Conservation (phyloP, 2,888 invertebrate species). For the Epiblema foenella region DNA sequence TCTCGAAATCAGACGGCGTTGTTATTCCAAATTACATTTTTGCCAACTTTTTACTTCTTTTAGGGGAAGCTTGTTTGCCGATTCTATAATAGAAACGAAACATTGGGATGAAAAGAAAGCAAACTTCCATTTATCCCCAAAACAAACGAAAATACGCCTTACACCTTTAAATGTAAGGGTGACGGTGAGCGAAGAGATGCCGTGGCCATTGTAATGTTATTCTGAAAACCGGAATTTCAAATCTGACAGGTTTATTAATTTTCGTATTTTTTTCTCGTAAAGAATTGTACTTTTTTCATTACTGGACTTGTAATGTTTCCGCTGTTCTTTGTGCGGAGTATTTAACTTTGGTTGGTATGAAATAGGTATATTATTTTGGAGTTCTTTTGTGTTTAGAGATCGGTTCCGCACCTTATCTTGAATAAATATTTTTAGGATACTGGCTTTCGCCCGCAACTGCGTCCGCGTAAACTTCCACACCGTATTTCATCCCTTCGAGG, state of each 20-base stretch:
- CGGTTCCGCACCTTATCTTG: too few relatives aligned
- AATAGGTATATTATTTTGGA: slow-evolving; percentile 19
- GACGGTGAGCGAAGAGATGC: neutral
- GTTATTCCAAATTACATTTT: slow-evolving; percentile 77
- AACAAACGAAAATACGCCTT: slow-evolving; percentile 43
- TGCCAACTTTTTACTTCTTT: slow-evolving; percentile 59
- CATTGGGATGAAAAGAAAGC: slow-evolving; percentile 57
- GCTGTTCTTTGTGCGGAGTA: slow-evolving; percentile 29
- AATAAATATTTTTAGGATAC: too few relatives aligned
- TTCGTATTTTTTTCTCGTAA: slow-evolving; percentile 54
- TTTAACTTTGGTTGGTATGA: slow-evolving; percentile 31
- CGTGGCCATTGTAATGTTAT: slow-evolving; percentile 42
- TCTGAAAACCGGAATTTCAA: slow-evolving; percentile 51
- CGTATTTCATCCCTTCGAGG: too few relatives aligned
- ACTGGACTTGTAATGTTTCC: slow-evolving; percentile 48
- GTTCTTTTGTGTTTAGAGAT: slow-evolving; percentile 4
- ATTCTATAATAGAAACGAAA: slow-evolving; percentile 71
- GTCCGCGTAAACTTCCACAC: too few relatives aligned
- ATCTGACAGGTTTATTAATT: slow-evolving; percentile 72
- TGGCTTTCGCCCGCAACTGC: too few relatives aligned
- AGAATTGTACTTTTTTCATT: slow-evolving; percentile 53
- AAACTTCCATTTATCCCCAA: slow-evolving; percentile 23
- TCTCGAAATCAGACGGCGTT: slow-evolving; percentile 65
- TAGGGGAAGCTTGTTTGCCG: slow-evolving; percentile 64
- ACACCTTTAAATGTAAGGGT: slow-evolving; percentile 31